Evolutionary conservation across 1,140 invertebrate genomes (phyloP), one percentile per base, ranked within the genome.

Genomic region (Drosophila arawakana): DNA sequence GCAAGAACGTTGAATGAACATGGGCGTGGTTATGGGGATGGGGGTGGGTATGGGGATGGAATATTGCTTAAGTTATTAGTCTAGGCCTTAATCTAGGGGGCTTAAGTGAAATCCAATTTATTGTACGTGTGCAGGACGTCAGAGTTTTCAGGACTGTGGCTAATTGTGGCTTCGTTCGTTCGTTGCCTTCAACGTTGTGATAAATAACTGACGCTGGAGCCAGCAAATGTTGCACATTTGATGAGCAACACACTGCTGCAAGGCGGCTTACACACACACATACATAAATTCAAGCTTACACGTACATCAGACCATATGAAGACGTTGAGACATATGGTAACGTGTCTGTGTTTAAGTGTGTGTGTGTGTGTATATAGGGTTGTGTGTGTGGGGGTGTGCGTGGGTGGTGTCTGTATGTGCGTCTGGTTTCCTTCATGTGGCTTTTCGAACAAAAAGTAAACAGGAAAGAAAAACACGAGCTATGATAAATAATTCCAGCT

Each of bases 401-500:
- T 30, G 49, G 34, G 34, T 47, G 41, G 3, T 30, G 25, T 43
- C 37, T 54, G 41, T 57, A 15, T 10, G 25, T 63, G 59, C 15
- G 72, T 18, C 50, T 70, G 59, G 46, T 65, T 72, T 88, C 79
- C 85, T 90, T 88, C 79, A 70, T 84, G 80, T 90, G 79, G 84
- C 84, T 88, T 88, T 88, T 52, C 57, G 63, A 85, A 80, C 76
- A 85, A 90, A 89, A 90, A 81, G 78, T 81, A 74, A 90, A 89
- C 81, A 75, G 65, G 72, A 90, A 90, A 89, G 76, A 90, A 89
- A 76, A 78, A 78, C 65, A 73, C 49, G 82, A 65, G 67, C 70
- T 54, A 63, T 75, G 71, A 88, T 85, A 88, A 85, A 82, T 85
- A 85, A 86, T 88, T 78, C 61, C 79, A 54, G 74, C 84, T 79